Conservation (phyloP, 2,888 invertebrate genomes). For the Meteorus colon region DNA sequence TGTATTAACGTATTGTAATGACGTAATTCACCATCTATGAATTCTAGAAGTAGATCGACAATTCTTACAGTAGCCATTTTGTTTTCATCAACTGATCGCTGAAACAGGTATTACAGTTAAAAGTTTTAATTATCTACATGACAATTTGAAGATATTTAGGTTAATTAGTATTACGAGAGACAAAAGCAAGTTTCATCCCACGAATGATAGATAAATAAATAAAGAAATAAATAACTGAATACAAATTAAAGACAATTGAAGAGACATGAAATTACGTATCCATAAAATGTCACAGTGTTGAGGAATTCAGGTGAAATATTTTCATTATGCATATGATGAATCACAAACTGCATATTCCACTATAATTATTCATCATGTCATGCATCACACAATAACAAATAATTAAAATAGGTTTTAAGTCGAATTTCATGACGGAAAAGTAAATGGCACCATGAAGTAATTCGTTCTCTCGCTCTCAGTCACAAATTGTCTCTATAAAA, state of each 20-base stretch:
- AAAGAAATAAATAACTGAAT: not conserved
- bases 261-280: not conserved
- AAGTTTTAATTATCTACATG: slow-evolving; percentile 1
- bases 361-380: not conserved
- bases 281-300: slow-evolving; percentile 5
- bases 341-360: not conserved
- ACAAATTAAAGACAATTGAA: not conserved
- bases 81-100: slow-evolving; percentile 65
- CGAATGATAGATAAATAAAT: not conserved
- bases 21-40: slow-evolving; percentile 61
- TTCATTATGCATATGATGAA: not conserved
- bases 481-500: slow-evolving; percentile 26
- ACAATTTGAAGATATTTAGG: not conserved
- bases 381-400: not conserved
- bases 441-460: slow-evolving; percentile 17
- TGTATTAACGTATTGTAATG: slow-evolving; percentile 47
- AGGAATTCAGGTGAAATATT: not conserved
- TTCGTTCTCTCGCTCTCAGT: slow-evolving; percentile 40
- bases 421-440: not conserved
- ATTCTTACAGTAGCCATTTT: slow-evolving; percentile 69
- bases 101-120: slow-evolving; percentile 69
- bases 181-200: not conserved
- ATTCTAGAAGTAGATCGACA: slow-evolving; percentile 36
- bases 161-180: not conserved
- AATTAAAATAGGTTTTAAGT: not conserved